Evolutionary conservation across 1,140 invertebrate species (phyloP), one percentile per base, ranked within the genome.

Genomic region (Aleiodes sp.): DNA sequence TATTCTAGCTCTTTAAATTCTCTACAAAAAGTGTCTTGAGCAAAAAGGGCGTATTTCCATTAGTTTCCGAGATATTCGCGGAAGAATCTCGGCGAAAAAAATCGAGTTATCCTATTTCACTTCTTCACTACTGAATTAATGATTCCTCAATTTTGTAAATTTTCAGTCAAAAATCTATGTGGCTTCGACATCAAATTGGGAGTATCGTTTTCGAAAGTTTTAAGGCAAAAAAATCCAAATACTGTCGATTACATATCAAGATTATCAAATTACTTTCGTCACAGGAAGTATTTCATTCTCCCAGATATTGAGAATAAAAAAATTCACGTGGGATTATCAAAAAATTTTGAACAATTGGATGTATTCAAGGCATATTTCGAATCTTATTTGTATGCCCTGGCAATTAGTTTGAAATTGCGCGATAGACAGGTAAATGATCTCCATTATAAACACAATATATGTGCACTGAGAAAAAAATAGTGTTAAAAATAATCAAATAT

Each of bases 281-380:
- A 80, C 24, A 84, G 82, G 67, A 82, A 82, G 61, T 90, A 88
- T 72, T 70, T 89, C 8, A 78, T 90, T 43, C 67, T 88, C 24
- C 77, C 85, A n/a, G 80, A 87, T 80, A 56, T 80, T 24, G 72
- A 82, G 52, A 74, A 71, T 28, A 83, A 79, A 60, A 81, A 70
- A 28, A 84, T 90, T 72, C 84, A 84, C 75, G 77, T 90, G 9
- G 73, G 80, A 43, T 77, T 90, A 6, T 75, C 82, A 71, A 83
- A 85, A 75, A 78, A 83, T 63, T 77, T 82, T 62, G 76, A 56
- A 24, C 57, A 87, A 14, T 66, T 73, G 35, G 84, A 87, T 71
- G 74, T 89, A 12, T 73, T 91, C 2, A 78, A 86, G 74, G 87
- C 86, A 6, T 90, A 89, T 78, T 89, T 88, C 63, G 82, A 89